These are phyloP conservation scores for Sinelater perroti DNA, from an alignment of 2,888 invertebrate genomes.

Conservation along the genomic window DNA sequence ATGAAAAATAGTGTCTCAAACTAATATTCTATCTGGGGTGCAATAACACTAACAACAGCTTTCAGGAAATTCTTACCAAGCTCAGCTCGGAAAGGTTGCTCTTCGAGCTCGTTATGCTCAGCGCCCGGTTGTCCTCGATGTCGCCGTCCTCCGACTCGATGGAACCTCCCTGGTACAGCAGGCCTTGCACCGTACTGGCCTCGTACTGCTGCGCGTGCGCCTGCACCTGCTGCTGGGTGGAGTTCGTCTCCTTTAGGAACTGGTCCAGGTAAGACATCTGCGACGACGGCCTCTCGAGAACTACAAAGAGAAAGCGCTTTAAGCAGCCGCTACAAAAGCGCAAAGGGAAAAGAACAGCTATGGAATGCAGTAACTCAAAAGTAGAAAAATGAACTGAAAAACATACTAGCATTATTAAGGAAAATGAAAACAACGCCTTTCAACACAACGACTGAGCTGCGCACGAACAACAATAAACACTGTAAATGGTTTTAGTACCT, in stretches of 20 bases:
- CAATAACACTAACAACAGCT: background rate
- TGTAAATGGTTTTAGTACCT: conserved; percentile 7
- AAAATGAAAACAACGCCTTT: conserved; percentile 5
- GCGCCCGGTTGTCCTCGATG: conserved; percentile 78
- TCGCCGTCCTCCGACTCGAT: conserved; percentile 78
- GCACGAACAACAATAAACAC: background rate
- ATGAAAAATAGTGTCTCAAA: no score
- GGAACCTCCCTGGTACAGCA: conserved; percentile 64
- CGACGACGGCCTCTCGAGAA: conserved; percentile 87
- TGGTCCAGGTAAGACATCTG: conserved; percentile 93
- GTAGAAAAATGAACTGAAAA: conserved; percentile 24
- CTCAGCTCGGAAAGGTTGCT: conserved; percentile 86
- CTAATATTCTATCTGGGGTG: no score
- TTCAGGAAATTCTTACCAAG: conserved; percentile 65
- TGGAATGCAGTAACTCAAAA: conserved; percentile 7
- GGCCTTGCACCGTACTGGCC: conserved; percentile 51
- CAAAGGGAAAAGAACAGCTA: background rate
- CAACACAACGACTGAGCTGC: conserved; percentile 9
- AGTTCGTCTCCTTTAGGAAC: conserved; percentile 80
- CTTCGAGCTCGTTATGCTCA: conserved; percentile 82
- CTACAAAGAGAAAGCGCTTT: conserved; percentile 63
- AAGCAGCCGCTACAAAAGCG: no score
- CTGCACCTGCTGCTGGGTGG: conserved; percentile 48
- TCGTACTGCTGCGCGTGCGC: conserved; percentile 51
- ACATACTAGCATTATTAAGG: conserved; percentile 11